These are phyloP conservation scores for Chironomus tentans DNA, from an alignment of 2,888 invertebrate species.

Conservation along the genomic window DNA sequence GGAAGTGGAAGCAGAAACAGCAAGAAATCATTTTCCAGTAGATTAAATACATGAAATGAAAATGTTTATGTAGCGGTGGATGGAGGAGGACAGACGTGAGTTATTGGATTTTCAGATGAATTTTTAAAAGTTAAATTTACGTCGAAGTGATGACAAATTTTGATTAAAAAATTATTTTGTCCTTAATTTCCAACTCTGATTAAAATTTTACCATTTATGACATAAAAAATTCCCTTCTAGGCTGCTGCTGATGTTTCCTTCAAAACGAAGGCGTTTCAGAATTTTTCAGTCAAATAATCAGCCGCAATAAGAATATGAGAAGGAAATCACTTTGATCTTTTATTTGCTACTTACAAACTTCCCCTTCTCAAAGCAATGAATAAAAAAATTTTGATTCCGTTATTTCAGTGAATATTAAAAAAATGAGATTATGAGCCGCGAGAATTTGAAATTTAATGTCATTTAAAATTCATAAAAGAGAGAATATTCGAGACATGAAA, in stretches of 20 bases:
- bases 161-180: too few relatives aligned
- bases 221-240: not conserved
- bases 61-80: not conserved
- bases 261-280: not conserved
- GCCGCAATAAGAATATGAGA: not conserved
- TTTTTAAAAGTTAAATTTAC: too few relatives aligned
- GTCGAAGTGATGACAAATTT: too few relatives aligned
- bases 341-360: not conserved
- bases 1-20: not conserved
- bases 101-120: not conserved
- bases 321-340: slow-evolving; percentile 11
- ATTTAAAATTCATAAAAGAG: not conserved
- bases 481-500: not conserved
- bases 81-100: not conserved
- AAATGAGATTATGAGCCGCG: slow-evolving; percentile 7
- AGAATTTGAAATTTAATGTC: slow-evolving; percentile 3
- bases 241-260: not conserved
- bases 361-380: not conserved
- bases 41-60: slow-evolving; percentile 12
- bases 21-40: slow-evolving; percentile 12
- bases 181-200: too few relatives aligned
- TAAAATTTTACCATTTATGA: too few relatives aligned
- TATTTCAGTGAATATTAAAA: not conserved
- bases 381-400: not conserved
- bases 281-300: slow-evolving; percentile 5